phyloP scores from a whole-genome alignment of 2,113 vertebrate species.

The Apteryx mantelli region DNA sequence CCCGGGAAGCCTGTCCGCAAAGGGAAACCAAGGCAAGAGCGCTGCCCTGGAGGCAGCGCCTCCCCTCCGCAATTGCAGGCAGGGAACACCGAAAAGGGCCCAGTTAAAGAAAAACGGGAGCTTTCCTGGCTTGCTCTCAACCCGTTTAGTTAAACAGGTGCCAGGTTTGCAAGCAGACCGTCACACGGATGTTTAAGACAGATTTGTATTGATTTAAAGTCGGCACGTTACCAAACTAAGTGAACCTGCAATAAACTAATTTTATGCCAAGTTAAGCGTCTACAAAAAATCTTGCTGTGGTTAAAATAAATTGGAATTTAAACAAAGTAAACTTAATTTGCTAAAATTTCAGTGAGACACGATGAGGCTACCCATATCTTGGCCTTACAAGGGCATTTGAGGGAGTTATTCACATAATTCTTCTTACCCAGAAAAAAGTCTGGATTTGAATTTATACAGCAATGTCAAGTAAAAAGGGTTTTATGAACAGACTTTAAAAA shows the following conservation, averaged over 20 bases:
- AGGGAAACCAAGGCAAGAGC: not conserved
- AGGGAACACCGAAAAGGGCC: not conserved
- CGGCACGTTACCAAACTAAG: constrained; percentile 18
- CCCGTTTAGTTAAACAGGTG: not conserved
- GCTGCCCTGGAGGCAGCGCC: not conserved
- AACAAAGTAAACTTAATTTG: constrained; percentile 35
- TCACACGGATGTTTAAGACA: constrained; percentile 14
- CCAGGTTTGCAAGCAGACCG: not conserved
- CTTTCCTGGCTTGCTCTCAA: not conserved
- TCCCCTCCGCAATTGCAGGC: not conserved
- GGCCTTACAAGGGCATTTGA: not conserved
- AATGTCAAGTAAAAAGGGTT: not conserved
- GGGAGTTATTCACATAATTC: not conserved
- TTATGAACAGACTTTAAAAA: not conserved
- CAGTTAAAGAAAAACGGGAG: not conserved
- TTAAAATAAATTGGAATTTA: constrained; percentile 48
- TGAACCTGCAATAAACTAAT: constrained; percentile 57
- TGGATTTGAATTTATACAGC: not conserved
- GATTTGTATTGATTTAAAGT: constrained; percentile 49
- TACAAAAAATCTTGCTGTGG: constrained; percentile 7
- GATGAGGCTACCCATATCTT: not conserved
- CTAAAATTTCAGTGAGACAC: constrained; percentile 1
- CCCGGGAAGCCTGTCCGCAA: not conserved
- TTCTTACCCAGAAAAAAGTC: not conserved
- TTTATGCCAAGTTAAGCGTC: constrained; percentile 53